phyloP scores from a whole-genome alignment of 2,888 invertebrate species.

The Pterobdella sp. region DNA sequence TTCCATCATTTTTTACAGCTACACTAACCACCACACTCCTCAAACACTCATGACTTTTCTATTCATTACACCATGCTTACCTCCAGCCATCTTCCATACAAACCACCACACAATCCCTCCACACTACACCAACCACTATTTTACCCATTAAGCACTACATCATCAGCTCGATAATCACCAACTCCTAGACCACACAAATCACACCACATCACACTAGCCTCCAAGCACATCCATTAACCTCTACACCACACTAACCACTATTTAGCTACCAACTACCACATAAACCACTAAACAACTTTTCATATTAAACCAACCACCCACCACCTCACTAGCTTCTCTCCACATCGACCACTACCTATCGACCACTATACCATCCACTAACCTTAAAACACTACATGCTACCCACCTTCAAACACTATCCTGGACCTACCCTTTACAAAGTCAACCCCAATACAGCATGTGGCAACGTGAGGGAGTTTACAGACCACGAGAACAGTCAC shows the following conservation, averaged over 20 bases:
- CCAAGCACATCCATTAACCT: too few relatives aligned
- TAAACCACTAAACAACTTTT: background rate
- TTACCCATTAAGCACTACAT: too few relatives aligned
- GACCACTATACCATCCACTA: background rate
- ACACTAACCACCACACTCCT: background rate
- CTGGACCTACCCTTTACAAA: too few relatives aligned
- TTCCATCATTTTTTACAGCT: background rate
- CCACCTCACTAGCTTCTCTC: background rate
- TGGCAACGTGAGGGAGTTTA: conserved; percentile 65
- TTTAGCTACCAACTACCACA: background rate
- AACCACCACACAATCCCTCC: background rate
- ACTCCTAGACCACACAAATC: too few relatives aligned
- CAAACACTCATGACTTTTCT: background rate
- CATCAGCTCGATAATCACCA: too few relatives aligned
- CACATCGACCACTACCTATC: background rate
- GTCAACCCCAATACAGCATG: conserved; percentile 21
- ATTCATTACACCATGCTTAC: background rate
- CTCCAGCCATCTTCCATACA: background rate
- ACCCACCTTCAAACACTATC: too few relatives aligned
- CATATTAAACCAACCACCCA: background rate
- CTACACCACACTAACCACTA: too few relatives aligned
- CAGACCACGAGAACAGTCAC: conserved; percentile 72
- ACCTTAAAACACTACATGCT: too few relatives aligned
- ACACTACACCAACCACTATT: too few relatives aligned
- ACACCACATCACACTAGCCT: too few relatives aligned